Evolutionary conservation across 2,888 invertebrate genomes (phyloP).

Genomic region (Sturmia bella): DNA sequence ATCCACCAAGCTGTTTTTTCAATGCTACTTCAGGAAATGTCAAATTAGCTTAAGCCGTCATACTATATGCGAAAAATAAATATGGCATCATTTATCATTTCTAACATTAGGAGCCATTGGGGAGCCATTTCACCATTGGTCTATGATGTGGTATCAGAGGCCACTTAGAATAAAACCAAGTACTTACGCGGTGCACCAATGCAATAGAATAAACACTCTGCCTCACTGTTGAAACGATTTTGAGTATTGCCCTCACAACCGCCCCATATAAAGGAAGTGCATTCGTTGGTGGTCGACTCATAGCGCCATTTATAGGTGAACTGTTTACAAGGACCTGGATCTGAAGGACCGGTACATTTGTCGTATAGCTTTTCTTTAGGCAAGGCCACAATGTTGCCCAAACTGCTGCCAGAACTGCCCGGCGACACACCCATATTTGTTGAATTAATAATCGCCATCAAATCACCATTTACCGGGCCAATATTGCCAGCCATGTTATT

Average conservation of each 20-base stretch:
- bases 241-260: slow-evolving; percentile 87
- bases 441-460: slow-evolving; percentile 53
- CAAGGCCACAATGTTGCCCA: slow-evolving; percentile 72
- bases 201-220: slow-evolving; percentile 86
- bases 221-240: slow-evolving; percentile 87
- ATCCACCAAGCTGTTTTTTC: too few species aligned
- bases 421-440: slow-evolving; percentile 53
- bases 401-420: slow-evolving; percentile 22
- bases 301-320: slow-evolving; percentile 87
- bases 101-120: too few species aligned
- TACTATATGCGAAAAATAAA: too few species aligned
- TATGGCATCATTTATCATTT: too few species aligned
- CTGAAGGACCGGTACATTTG: slow-evolving; percentile 81
- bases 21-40: too few species aligned
- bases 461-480: slow-evolving; percentile 43
- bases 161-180: too few species aligned
- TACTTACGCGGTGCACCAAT: slow-evolving; percentile 84
- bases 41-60: too few species aligned
- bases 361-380: slow-evolving; percentile 80
- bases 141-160: too few species aligned
- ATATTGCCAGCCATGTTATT: slow-evolving; percentile 50
- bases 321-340: slow-evolving; percentile 85
- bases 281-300: slow-evolving; percentile 84
- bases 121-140: too few species aligned
- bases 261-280: slow-evolving; percentile 86